A percentile compares a stretch with the other conserved stretches of the same genome.
Conservation (phyloP, 2,888 invertebrate species). For the Strigamia transsilvanica region DNA sequence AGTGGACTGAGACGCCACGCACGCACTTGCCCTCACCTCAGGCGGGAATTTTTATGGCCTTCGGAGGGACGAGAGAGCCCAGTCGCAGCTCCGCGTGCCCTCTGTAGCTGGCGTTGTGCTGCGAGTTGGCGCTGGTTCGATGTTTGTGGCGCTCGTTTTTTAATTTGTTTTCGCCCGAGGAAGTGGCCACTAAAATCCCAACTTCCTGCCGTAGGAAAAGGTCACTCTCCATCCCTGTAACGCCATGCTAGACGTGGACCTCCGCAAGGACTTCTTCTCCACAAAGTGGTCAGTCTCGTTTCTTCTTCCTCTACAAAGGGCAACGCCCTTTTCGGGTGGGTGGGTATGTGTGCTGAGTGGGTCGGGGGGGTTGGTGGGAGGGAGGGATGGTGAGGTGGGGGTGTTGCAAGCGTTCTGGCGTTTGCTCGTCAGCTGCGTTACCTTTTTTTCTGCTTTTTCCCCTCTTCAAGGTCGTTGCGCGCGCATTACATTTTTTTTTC, state of each 20-base stretch:
- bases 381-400: conserved; percentile 7
- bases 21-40: conserved; percentile 48
- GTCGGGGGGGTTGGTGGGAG: not conserved
- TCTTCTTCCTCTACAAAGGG: conserved; percentile 23
- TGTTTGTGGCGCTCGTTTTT: conserved; percentile 38
- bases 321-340: conserved; percentile 31
- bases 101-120: conserved; percentile 17
- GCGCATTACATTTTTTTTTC: conserved; percentile 17
- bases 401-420: conserved; percentile 33
- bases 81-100: conserved; percentile 34
- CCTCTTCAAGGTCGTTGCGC: conserved; percentile 49
- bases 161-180: conserved; percentile 49
- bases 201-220: conserved; percentile 49
- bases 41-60: conserved; percentile 49
- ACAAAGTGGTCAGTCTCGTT: conserved; percentile 18
- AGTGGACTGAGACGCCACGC: conserved; percentile 47
- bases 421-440: conserved; percentile 38
- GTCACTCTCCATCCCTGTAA: conserved; percentile 37
- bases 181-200: conserved; percentile 43
- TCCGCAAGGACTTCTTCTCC: conserved; percentile 40
- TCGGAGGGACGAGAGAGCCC: conserved; percentile 49
- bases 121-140: conserved; percentile 1
- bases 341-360: conserved; percentile 35
- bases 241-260: conserved; percentile 45
- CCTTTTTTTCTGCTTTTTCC: conserved; percentile 36